Conservation (phyloP, 2,888 invertebrate species). For the Neelides folsomi region DNA sequence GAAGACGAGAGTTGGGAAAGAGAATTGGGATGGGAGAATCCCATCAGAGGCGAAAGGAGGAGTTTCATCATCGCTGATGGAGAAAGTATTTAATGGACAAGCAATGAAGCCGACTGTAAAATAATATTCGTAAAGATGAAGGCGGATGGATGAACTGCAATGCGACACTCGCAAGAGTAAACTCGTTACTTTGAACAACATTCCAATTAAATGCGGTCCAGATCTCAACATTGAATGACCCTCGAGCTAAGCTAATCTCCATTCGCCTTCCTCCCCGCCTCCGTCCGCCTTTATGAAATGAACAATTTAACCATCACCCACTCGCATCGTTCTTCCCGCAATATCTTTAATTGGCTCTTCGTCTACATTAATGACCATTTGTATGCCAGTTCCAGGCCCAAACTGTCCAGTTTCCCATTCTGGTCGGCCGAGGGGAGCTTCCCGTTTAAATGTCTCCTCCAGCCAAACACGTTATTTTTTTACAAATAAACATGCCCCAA, state of each 20-base stretch:
- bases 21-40: no score
- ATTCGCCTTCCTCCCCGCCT: neutral
- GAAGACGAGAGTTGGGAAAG: no score
- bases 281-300: neutral
- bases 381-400: neutral
- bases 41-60: no score
- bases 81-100: no score
- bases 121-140: no score
- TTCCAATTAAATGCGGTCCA: slow-evolving; percentile 6
- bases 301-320: neutral
- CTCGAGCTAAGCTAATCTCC: neutral
- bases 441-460: no score
- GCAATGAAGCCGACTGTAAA: no score
- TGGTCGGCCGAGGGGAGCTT: no score
- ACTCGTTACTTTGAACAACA: slow-evolving; percentile 4
- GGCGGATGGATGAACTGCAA: slow-evolving; percentile 2
- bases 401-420: no score
- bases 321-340: neutral
- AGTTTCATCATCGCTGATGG: no score
- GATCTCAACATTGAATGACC: slow-evolving; percentile 1
- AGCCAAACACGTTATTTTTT: no score
- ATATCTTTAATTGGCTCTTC: neutral
- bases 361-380: neutral
- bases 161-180: slow-evolving; percentile 7
- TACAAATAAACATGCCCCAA: no score